Conservation (phyloP, 2,113 vertebrate genomes). For the Carollia perspicillata region DNA sequence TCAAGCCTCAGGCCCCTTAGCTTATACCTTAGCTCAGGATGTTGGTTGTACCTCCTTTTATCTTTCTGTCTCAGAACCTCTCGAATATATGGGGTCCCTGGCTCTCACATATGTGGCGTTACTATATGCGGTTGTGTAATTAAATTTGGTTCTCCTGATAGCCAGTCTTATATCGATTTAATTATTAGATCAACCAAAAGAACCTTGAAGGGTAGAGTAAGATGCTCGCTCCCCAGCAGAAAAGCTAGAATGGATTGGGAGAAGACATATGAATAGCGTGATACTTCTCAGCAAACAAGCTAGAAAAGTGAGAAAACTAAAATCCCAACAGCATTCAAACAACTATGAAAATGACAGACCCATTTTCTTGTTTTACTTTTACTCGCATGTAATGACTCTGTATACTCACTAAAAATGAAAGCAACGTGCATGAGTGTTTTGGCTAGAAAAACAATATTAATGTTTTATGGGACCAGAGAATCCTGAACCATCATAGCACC, state of each 20-base stretch:
- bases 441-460: not conserved
- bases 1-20: not conserved
- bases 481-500: not conserved
- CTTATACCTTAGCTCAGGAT: not conserved
- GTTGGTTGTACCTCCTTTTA: no score
- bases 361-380: not conserved
- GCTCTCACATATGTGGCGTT: not conserved
- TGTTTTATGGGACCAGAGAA: constrained; percentile 17
- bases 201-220: not conserved
- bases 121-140: not conserved
- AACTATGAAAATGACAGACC: not conserved
- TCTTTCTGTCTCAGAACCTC: not conserved
- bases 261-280: not conserved
- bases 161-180: not conserved
- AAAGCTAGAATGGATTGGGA: not conserved
- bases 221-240: not conserved
- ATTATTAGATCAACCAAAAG: not conserved
- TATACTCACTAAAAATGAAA: not conserved
- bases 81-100: not conserved
- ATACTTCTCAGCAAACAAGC: not conserved
- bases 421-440: not conserved
- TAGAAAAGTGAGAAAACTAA: not conserved
- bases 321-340: not conserved
- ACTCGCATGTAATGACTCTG: not conserved
- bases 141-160: not conserved